Conservation (phyloP, 2,113 vertebrate species). For the Nymphicus hollandicus region DNA sequence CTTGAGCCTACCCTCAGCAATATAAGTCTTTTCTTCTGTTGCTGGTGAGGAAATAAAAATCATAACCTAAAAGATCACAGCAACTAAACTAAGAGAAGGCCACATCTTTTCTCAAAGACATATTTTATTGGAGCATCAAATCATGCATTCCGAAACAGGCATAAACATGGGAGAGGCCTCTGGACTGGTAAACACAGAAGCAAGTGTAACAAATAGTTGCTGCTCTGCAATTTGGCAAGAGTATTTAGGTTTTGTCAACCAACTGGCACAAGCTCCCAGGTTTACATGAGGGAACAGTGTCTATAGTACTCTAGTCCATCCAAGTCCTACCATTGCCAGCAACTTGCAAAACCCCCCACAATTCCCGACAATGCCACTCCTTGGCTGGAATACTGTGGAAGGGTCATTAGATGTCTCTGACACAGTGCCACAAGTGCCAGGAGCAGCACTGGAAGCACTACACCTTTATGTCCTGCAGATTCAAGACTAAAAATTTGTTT, state of each 20-base stretch:
- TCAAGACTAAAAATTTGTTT: not conserved
- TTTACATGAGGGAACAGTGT: not conserved
- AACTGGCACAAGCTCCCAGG: rapidly evolving
- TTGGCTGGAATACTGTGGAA: not conserved
- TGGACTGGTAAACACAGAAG: not conserved
- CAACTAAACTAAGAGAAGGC: rapidly evolving
- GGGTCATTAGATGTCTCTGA: not conserved
- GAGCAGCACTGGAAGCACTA: not conserved
- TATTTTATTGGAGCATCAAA: not conserved
- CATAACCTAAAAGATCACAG: not conserved
- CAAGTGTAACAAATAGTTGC: not conserved
- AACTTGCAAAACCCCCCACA: not conserved
- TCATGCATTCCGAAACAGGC: not conserved
- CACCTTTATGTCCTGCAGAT: not conserved
- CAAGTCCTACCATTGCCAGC: not conserved
- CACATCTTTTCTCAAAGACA: not conserved
- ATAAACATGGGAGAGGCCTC: not conserved
- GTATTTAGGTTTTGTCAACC: not conserved
- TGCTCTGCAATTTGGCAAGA: not conserved
- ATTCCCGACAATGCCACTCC: not conserved
- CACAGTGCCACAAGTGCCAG: not conserved
- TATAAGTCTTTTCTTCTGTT: not conserved
- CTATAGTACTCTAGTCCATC: not conserved
- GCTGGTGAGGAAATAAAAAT: not conserved
- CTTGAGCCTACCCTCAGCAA: not conserved